A percentile compares a stretch with the other conserved stretches of the same genome.
These are phyloP conservation scores for Ivindomyrus marchei DNA, from an alignment of 2,113 vertebrate genomes.

Conservation along the genomic window DNA sequence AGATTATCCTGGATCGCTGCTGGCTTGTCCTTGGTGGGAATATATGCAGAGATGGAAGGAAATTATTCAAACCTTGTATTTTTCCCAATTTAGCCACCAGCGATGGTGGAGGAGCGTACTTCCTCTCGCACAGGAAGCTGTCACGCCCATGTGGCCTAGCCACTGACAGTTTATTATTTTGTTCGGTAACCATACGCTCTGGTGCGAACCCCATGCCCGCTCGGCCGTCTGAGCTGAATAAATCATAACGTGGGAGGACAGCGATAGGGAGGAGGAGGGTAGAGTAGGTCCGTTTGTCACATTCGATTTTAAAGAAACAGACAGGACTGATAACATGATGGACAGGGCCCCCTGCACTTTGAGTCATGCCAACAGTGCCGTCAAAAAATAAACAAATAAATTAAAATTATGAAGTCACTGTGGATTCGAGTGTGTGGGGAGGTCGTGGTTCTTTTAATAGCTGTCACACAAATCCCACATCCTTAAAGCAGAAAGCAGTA, in stretches of 20 bases:
- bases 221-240: not conserved
- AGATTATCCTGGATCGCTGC: not conserved
- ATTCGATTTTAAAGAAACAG: not conserved
- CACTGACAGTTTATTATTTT: not conserved
- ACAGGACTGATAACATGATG: not conserved
- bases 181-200: not conserved
- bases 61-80: not conserved
- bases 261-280: not conserved
- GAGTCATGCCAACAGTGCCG: not conserved
- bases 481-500: not conserved
- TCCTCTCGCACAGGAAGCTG: not conserved
- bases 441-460: not conserved
- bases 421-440: not conserved
- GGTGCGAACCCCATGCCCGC: not conserved
- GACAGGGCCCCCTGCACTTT: not conserved
- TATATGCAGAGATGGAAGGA: not conserved
- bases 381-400: not conserved
- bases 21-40: not conserved
- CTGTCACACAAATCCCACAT: not conserved
- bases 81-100: not conserved
- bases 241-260: not conserved
- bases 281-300: not conserved
- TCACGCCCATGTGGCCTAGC: not conserved
- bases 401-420: not conserved
- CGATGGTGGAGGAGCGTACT: not conserved